Conservation (phyloP, 2,113 vertebrate species). For the Nothocercus nigrocapillus region DNA sequence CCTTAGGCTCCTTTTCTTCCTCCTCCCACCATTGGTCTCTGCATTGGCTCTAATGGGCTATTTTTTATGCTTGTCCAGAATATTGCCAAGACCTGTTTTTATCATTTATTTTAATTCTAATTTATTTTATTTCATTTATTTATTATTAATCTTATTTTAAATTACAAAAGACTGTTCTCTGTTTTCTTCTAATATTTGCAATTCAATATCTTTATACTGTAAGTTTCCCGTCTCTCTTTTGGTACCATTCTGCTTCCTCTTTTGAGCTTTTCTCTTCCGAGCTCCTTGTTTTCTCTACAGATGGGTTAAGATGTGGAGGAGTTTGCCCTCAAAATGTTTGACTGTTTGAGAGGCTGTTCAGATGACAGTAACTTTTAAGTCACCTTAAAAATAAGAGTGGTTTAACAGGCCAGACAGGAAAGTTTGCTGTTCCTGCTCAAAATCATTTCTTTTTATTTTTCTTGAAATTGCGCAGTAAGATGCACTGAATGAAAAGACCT, state of each 20-base stretch:
- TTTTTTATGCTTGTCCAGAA: neutral
- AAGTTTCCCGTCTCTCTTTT: neutral
- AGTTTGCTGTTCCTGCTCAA: neutral
- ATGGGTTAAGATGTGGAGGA: neutral
- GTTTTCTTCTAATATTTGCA: neutral
- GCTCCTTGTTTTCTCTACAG: fast-evolving
- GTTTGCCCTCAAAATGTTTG: neutral
- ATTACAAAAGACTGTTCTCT: neutral
- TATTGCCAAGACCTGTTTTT: neutral
- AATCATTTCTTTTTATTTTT: neutral
- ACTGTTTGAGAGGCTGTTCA: neutral
- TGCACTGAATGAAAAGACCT: neutral
- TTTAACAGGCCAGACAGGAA: neutral
- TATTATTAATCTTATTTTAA: neutral
- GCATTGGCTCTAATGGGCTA: neutral
- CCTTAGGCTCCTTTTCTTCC: neutral
- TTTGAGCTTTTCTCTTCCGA: neutral
- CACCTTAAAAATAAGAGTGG: neutral
- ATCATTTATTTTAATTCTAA: neutral
- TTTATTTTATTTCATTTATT: neutral
- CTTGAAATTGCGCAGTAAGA: neutral
- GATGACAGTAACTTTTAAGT: neutral
- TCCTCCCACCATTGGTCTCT: neutral
- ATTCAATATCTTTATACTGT: neutral
- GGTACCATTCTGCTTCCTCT: neutral